A percentile compares a stretch with the other conserved stretches of the same genome.
These are phyloP conservation scores for Acanthococcus lagerstroemiae DNA, from an alignment of 2,888 invertebrate species.

Conservation along the genomic window DNA sequence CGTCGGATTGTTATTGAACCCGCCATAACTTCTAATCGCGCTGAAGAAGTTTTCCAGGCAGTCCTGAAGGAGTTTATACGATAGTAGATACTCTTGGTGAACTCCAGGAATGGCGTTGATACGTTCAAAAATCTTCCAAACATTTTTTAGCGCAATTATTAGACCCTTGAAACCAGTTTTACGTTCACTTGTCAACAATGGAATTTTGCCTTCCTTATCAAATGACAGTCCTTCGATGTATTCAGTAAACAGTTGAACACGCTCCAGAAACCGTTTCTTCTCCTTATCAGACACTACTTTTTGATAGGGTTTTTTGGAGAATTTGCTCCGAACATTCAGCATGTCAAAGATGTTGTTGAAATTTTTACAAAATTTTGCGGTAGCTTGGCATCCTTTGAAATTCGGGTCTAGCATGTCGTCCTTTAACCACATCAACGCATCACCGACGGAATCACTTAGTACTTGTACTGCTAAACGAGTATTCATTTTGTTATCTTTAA, in stretches of 20 bases:
- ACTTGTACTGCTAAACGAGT: conserved; percentile 32
- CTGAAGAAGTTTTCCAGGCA: conserved; percentile 16
- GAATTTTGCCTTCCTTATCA: background rate
- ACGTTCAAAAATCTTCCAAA: background rate
- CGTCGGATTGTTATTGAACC: conserved; percentile 22
- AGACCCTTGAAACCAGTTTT: background rate
- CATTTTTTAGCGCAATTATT: background rate
- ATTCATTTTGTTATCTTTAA: conserved; percentile 31
- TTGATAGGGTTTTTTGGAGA: background rate
- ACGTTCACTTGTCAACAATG: background rate
- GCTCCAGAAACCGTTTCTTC: background rate
- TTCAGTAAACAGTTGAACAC: background rate
- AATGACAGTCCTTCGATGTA: background rate
- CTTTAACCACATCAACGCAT: conserved; percentile 15
- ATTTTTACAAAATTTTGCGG: background rate
- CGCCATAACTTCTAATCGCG: conserved; percentile 12
- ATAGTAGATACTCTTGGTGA: background rate
- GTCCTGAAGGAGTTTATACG: conserved; percentile 15
- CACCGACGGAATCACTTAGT: conserved; percentile 29
- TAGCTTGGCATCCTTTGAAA: background rate
- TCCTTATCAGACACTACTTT: background rate
- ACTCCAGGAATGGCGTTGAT: background rate
- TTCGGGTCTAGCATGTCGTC: background rate
- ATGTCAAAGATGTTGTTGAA: background rate
- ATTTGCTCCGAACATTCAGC: background rate